Evolutionary conservation across 2,888 invertebrate genomes (phyloP).

Genomic region (Tetrapedia diversipes): DNA sequence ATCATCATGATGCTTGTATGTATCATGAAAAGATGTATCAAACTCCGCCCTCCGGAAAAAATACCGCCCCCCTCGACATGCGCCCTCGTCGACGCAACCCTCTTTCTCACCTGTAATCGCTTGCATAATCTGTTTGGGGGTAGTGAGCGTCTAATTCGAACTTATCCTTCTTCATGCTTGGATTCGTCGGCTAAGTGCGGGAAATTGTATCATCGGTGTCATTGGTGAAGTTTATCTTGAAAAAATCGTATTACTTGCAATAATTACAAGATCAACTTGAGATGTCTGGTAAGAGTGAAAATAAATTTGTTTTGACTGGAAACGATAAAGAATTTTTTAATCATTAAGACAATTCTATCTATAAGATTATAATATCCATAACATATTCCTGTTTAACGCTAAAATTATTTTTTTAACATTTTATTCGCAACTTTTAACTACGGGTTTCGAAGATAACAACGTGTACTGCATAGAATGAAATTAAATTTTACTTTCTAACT

Average conservation of each 20-base stretch:
- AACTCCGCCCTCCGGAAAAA: slow-evolving; percentile 74
- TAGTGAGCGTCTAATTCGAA: slow-evolving; percentile 43
- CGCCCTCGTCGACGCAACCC: slow-evolving; percentile 61
- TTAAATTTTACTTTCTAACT: neutral
- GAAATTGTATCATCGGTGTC: slow-evolving; percentile 3
- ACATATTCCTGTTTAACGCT: too few species aligned
- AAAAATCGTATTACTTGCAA: neutral
- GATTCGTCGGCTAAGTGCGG: slow-evolving; percentile 19
- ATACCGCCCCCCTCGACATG: slow-evolving; percentile 74
- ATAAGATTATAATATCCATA: too few species aligned
- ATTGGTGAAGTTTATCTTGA: neutral
- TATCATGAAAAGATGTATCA: slow-evolving; percentile 57
- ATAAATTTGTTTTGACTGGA: neutral
- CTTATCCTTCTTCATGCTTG: slow-evolving; percentile 35
- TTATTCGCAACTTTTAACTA: too few species aligned
- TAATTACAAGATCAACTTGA: neutral
- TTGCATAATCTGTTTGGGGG: slow-evolving; percentile 56
- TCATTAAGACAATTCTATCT: neutral
- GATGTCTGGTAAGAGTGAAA: slow-evolving; percentile 60
- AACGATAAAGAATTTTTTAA: neutral
- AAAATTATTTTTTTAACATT: too few species aligned
- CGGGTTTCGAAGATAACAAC: neutral
- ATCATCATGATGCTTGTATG: slow-evolving; percentile 34
- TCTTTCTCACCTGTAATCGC: slow-evolving; percentile 68
- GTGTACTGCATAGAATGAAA: neutral